Evolutionary conservation across 1,140 invertebrate species (phyloP).

Genomic region (Babylonia areolata): DNA sequence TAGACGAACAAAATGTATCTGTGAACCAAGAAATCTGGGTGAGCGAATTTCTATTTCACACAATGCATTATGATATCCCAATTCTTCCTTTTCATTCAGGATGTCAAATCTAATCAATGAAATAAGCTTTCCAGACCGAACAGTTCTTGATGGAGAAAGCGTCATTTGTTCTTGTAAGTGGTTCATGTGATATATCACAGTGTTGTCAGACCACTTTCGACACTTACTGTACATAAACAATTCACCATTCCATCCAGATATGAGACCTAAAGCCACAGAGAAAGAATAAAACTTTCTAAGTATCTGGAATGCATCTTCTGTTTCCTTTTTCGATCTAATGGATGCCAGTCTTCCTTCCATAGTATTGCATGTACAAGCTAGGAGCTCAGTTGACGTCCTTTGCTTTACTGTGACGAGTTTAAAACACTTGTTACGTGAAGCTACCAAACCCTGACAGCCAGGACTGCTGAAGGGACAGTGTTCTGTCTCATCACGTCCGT

Average conservation of each 20-base stretch:
- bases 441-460: neutral
- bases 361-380: neutral
- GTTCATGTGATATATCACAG: neutral
- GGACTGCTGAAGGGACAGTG: conserved; percentile 21
- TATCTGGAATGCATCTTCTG: neutral
- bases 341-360: neutral
- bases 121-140: neutral
- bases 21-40: neutral
- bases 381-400: neutral
- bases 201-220: neutral
- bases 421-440: neutral
- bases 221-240: neutral
- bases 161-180: neutral
- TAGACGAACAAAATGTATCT: neutral
- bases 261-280: neutral
- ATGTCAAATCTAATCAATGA: neutral
- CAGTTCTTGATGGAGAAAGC: neutral
- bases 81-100: neutral
- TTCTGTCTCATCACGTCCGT: conserved; percentile 1
- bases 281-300: neutral
- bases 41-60: neutral
- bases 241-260: neutral
- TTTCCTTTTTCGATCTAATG: neutral
- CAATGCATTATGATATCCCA: neutral
- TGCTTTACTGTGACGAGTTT: neutral